Percentiles rank a stretch among this genome's conserved stretches.
phyloP scores from a whole-genome alignment of 1,140 invertebrate genomes.

The Thalassaphorura encarpata region DNA sequence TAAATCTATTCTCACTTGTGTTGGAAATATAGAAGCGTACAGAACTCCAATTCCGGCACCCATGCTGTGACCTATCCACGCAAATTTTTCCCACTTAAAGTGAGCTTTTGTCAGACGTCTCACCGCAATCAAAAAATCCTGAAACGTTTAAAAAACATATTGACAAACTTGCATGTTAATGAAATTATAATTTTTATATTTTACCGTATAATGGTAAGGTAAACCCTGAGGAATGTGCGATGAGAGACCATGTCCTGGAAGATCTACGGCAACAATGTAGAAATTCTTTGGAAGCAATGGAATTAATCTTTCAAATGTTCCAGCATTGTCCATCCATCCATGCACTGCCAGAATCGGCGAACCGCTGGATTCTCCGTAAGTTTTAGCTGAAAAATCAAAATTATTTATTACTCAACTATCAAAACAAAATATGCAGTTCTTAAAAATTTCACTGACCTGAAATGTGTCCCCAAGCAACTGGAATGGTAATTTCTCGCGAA shows the following conservation, averaged over 20 bases:
- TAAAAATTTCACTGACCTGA: constrained; percentile 10
- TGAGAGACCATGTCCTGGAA: constrained; percentile 59
- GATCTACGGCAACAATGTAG: constrained; percentile 54
- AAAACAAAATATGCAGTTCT: neutral
- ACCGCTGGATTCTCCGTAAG: constrained; percentile 24
- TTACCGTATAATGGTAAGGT: constrained; percentile 45
- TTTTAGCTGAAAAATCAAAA: constrained; percentile 24
- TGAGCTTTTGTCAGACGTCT: constrained; percentile 16
- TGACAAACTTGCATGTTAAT: neutral
- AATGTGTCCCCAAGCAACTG: constrained; percentile 22
- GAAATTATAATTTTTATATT: neutral
- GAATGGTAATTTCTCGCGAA: constrained; percentile 12
- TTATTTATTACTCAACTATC: neutral
- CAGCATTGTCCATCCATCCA: constrained; percentile 47
- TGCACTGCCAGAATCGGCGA: constrained; percentile 31
- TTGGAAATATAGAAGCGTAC: constrained; percentile 16
- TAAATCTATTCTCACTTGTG: constrained; percentile 8
- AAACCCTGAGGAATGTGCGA: constrained; percentile 49
- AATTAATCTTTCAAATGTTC: constrained; percentile 52
- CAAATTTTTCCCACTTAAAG: constrained; percentile 26
- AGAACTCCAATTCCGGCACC: constrained; percentile 21
- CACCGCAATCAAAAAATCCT: constrained; percentile 20
- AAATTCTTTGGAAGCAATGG: constrained; percentile 47
- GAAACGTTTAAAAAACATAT: constrained; percentile 3
- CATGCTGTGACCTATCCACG: constrained; percentile 22